Conservation (phyloP, 2,888 invertebrate species). For the Amphimallon solstitiale region DNA sequence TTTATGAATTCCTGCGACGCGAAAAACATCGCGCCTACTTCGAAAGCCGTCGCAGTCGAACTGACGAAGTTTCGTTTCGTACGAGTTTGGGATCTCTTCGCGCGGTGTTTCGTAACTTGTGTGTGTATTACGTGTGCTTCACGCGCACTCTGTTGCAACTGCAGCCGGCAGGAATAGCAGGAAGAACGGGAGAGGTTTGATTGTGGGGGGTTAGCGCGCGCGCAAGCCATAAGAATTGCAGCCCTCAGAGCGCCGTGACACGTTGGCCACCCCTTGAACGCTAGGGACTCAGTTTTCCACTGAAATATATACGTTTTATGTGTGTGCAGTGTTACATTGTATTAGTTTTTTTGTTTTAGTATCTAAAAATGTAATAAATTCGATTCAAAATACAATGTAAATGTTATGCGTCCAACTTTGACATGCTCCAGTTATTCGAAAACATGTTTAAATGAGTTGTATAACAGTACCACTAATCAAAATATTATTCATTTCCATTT, state of each 20-base stretch:
- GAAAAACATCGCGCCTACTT: conserved; percentile 28
- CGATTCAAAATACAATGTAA: too few relatives aligned
- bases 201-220: conserved; percentile 55
- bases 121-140: conserved; percentile 51
- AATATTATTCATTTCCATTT: too few relatives aligned
- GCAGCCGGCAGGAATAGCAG: conserved; percentile 50
- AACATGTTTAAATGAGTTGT: too few relatives aligned
- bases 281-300: conserved; percentile 36
- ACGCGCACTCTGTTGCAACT: conserved; percentile 59
- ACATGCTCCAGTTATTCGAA: too few relatives aligned
- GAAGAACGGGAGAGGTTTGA: conserved; percentile 44
- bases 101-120: not conserved
- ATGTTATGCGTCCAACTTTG: too few relatives aligned
- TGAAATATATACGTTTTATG: not conserved
- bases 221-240: conserved; percentile 58
- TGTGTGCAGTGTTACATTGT: not conserved
- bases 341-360: too few relatives aligned
- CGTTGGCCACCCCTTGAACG: conserved; percentile 46
- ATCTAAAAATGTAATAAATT: too few relatives aligned
- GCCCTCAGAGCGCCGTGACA: conserved; percentile 41
- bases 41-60: conserved; percentile 23
- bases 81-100: not conserved
- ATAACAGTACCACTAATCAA: too few relatives aligned
- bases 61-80: conserved; percentile 2
- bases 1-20: not conserved